phyloP scores from a whole-genome alignment of 2,888 invertebrate species.

The Lysandra coridon region DNA sequence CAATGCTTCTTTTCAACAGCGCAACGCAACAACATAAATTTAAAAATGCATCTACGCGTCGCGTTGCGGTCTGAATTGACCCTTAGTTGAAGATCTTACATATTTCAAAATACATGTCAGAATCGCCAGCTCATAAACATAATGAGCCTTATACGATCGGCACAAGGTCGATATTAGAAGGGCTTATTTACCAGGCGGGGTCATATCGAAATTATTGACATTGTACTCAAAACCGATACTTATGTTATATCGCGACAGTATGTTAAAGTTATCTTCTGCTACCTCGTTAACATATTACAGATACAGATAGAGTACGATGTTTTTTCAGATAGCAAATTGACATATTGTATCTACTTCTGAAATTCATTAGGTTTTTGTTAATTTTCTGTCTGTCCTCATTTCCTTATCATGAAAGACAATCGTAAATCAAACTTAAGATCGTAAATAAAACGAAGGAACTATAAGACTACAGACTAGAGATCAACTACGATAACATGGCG shows the following conservation, averaged over 20 bases:
- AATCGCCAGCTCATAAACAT: not conserved
- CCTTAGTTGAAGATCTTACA: conserved; percentile 7
- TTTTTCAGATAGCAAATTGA: too few relatives aligned
- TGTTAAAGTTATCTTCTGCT: not conserved
- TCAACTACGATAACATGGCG: too few relatives aligned
- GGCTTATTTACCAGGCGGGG: conserved; percentile 27
- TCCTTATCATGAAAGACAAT: too few relatives aligned
- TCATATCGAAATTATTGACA: conserved; percentile 29
- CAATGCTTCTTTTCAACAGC: not conserved
- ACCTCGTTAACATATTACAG: not conserved
- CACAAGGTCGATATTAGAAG: conserved; percentile 38
- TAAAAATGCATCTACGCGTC: too few relatives aligned
- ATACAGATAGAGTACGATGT: too few relatives aligned
- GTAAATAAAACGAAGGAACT: too few relatives aligned
- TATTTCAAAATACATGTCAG: conserved; percentile 20
- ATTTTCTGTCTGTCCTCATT: not conserved
- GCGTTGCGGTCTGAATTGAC: not conserved
- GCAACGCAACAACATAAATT: too few relatives aligned
- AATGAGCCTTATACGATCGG: conserved; percentile 22
- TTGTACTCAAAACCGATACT: conserved; percentile 6
- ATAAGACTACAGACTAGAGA: too few relatives aligned
- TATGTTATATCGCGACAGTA: not conserved
- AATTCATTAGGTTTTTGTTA: too few relatives aligned
- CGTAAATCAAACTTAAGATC: too few relatives aligned
- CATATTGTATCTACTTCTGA: too few relatives aligned